A percentile compares a stretch with the other conserved stretches of the same genome.
These are phyloP conservation scores for Coregonus ussuriensis DNA, from an alignment of 2,797 vertebrate species.

Conservation along the genomic window DNA sequence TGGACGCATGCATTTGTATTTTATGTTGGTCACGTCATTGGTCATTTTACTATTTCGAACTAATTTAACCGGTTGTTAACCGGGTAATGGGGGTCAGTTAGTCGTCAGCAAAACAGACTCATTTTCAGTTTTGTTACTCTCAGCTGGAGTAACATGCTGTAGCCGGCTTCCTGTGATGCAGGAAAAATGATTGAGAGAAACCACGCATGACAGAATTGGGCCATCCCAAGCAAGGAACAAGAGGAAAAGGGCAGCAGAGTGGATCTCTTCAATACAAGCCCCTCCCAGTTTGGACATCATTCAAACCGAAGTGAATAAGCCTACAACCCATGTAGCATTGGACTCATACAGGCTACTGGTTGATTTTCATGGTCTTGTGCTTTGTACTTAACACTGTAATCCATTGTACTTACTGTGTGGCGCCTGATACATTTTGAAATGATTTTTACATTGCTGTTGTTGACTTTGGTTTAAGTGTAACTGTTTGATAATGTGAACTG, in stretches of 20 bases:
- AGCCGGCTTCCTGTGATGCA: slow-evolving; percentile 16
- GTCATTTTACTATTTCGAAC: too few species aligned
- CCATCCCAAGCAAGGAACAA: slow-evolving; percentile 18
- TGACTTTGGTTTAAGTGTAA: background rate
- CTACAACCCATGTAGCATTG: background rate
- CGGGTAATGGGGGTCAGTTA: too few species aligned
- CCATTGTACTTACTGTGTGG: background rate
- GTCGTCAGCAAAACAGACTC: background rate
- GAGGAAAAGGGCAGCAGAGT: background rate
- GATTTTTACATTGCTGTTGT: background rate
- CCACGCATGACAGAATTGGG: slow-evolving; percentile 45
- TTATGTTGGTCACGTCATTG: too few species aligned
- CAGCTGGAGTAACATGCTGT: slow-evolving; percentile 8
- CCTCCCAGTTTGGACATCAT: background rate
- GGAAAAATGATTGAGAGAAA: slow-evolving; percentile 29
- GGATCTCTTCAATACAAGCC: background rate
- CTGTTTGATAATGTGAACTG: background rate
- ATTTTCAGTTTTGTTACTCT: slow-evolving; percentile 10
- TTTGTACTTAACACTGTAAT: background rate
- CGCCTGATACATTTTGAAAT: background rate
- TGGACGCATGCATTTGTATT: too few species aligned
- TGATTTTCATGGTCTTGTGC: background rate
- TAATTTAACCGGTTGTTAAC: too few species aligned
- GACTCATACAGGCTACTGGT: too few species aligned
- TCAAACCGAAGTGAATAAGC: background rate